Evolutionary conservation across 2,888 invertebrate species (phyloP), one percentile per base, ranked within the genome.

Genomic region (Philopedon plagiatum): DNA sequence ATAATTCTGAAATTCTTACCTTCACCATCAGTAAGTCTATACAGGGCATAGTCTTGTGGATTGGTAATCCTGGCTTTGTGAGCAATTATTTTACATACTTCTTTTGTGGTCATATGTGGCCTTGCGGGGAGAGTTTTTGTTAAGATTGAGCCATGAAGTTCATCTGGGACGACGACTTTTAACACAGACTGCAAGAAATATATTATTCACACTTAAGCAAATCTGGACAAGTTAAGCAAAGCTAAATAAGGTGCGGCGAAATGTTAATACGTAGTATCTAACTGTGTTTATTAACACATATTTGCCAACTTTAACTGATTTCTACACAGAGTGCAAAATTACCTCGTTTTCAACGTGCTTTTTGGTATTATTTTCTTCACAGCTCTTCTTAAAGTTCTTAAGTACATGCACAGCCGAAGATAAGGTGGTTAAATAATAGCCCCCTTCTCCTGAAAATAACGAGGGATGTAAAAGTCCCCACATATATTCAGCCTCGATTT

Each of bases 401-500:
- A 96, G 87, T 71, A 95, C 93, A 61, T 95, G 93, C 0, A 98
- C 95, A 18, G 98, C 98, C 64, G 96, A 95, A 82, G 96, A 96
- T 62, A 98, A 88, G 0, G 97, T 95, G 0, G 98, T 97, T 71
- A 98, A 89, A 84, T 98, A 98, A 86, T 98, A 98, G 3, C 96
- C 96, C 0, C 96, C 97, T 84, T 98, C 97, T 2, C 97, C 97
- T 0, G 94, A 94, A 57, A 97, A 88, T 61, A 98, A 86, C 0
- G 96, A 95, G 0, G 96, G 95, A 71, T 98, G 98, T 34, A 98
- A 87, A 39, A 99, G 88, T 80, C 84, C 97, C 89, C 97, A 97
- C 96, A 98, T 98, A 83, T 97, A 94, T 83, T 97, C 97, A 0
- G 97, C 96, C 84, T 98, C 98, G 68, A 98, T 91, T 86, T 98